Base-by-base conservation (phyloP, 92 coral and sea anemone genomes). In the Blastomussa wellsi region DNA sequence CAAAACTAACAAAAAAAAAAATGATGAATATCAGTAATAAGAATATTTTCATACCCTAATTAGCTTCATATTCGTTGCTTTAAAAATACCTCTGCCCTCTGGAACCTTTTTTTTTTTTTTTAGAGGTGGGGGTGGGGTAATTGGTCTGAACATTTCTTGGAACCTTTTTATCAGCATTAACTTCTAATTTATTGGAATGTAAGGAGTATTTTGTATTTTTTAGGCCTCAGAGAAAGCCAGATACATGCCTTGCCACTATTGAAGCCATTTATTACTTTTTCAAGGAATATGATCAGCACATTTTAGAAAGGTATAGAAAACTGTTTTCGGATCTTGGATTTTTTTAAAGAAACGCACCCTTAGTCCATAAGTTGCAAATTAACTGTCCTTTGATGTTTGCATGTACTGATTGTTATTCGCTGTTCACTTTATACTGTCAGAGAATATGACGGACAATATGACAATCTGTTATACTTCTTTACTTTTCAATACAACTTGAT, bases 251-350 rank as follows among this genome's bases (percentile, higher is more conserved):
- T 15, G 97, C 97, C 32, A 93, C 97, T 28, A 93, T 93, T 67
- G 97, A 93, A 85, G 97, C 97, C 31, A 84, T 93, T 57, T 93
- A 93, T 77, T 89, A 91, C 85, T 93, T 93, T 82, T 93, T 93
- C 89, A 92, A 93, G 79, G 96, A 93, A 78, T 91, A 90, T 72
- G 78, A 88, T 67, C 38, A 78, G 22, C 81, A 93, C 60, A 83
- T 93, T 35, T 74, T 93, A 77, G 75, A 86, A 74, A 93, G 96
- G 96, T 93, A 71, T 67, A 41, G 62, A 57, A 57, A 57, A n/a
- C n/a, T n/a, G n/a, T n/a, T n/a, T n/a, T n/a, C n/a, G n/a, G n/a
- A n/a, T n/a, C n/a, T n/a, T n/a, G n/a, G n/a, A n/a, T n/a, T n/a
- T n/a, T n/a, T n/a, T n/a, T n/a, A n/a, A n/a, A n/a, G n/a, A n/a